phyloP scores from a whole-genome alignment of 2,113 vertebrate genomes.

The Oenanthe oenanthe region DNA sequence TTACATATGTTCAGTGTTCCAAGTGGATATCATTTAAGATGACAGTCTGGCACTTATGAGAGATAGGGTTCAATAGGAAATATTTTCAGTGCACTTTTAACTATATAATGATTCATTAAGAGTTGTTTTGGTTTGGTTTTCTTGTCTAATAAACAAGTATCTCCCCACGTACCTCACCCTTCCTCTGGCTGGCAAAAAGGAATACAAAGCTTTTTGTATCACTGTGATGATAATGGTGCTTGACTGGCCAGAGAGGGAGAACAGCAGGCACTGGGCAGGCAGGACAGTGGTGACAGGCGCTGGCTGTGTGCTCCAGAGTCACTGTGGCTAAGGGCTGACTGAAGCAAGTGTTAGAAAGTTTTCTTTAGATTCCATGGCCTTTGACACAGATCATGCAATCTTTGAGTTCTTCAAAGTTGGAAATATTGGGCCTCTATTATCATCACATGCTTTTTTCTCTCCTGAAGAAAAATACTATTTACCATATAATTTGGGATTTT shows the following conservation, averaged over 20 bases:
- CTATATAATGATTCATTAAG: not conserved
- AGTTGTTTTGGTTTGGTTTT: constrained; percentile 37
- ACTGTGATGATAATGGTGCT: not conserved
- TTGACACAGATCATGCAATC: not conserved
- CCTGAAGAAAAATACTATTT: not conserved
- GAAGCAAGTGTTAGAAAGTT: not conserved
- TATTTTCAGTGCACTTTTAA: constrained; percentile 56
- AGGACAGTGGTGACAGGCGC: not conserved
- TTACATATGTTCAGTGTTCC: constrained; percentile 37
- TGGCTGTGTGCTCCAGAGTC: not conserved
- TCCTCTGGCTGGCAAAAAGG: constrained; percentile 2
- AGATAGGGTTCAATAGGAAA: not conserved
- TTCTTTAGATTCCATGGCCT: not conserved
- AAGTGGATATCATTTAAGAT: not conserved
- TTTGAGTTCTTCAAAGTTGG: not conserved
- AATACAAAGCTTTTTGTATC: not conserved
- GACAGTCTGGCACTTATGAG: not conserved
- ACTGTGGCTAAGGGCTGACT: not conserved
- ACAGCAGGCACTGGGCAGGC: not conserved
- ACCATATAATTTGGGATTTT: not conserved
- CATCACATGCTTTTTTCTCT: not conserved
- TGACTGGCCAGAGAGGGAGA: not conserved
- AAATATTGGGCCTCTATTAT: not conserved
- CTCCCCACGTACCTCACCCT: not conserved
- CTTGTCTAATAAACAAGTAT: constrained; percentile 34